Conservation (phyloP, 1,140 invertebrate species). For the Drosophila ambigua region DNA sequence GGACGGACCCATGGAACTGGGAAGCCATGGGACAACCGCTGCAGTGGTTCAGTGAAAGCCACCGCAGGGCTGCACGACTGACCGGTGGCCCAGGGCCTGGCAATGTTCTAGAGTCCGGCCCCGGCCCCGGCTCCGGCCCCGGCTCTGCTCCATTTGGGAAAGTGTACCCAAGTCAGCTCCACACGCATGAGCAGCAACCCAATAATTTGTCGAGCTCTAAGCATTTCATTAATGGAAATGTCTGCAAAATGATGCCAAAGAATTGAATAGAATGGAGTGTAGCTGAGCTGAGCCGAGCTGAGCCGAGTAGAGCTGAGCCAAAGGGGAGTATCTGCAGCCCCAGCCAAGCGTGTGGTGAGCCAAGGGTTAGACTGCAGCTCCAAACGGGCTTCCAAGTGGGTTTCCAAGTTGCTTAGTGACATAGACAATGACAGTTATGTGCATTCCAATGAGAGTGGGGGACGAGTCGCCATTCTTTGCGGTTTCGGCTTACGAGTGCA, state of each 20-base stretch:
- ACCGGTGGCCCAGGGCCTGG: background rate
- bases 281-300: background rate
- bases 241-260: constrained; percentile 5
- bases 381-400: constrained; percentile 1
- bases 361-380: background rate
- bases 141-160: constrained; percentile 35
- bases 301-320: background rate
- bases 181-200: constrained; percentile 49
- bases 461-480: constrained; percentile 37
- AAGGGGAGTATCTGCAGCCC: constrained; percentile 13
- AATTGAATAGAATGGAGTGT: constrained; percentile 20
- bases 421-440: constrained; percentile 71
- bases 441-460: constrained; percentile 37
- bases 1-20: too few species aligned
- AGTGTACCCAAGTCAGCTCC: constrained; percentile 16
- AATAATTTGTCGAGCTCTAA: constrained; percentile 56
- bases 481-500: constrained; percentile 47
- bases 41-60: constrained; percentile 61
- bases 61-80: constrained; percentile 55
- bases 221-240: constrained; percentile 50
- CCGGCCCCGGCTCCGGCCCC: background rate
- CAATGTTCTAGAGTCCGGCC: constrained; percentile 42
- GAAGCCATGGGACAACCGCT: constrained; percentile 7
- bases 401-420: constrained; percentile 37
- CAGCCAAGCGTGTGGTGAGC: constrained; percentile 40